These are phyloP conservation scores for Oryzias woworae DNA, from an alignment of 2,113 vertebrate species.

Conservation along the genomic window DNA sequence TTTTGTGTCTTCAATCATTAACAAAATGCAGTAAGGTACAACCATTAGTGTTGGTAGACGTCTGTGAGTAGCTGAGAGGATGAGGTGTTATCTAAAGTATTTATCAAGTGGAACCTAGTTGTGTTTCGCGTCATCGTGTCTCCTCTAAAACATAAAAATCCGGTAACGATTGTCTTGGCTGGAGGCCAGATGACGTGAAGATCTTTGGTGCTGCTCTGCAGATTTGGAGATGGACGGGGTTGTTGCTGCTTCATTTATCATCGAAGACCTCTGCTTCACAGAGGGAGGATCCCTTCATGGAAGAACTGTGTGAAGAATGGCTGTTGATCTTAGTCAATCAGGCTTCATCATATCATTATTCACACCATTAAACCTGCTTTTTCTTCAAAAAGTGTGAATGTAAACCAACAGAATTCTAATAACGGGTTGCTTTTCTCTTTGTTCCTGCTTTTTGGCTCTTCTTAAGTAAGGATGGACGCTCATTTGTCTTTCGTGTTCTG, in stretches of 20 bases:
- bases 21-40: too few relatives aligned
- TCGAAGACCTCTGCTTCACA: slow-evolving; percentile 2
- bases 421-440: slow-evolving; percentile 1
- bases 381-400: slow-evolving; percentile 69
- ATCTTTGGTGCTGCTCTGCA: slow-evolving; percentile 11
- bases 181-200: too few relatives aligned
- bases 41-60: slow-evolving; percentile 15
- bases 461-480: slow-evolving; percentile 13
- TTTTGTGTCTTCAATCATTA: too few relatives aligned
- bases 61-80: slow-evolving; percentile 20
- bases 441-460: slow-evolving; percentile 8
- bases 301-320: slow-evolving; percentile 9
- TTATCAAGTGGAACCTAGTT: too few relatives aligned
- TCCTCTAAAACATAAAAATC: too few relatives aligned
- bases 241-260: too few relatives aligned
- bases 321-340: slow-evolving; percentile 41
- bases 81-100: slow-evolving; percentile 10
- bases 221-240: not conserved
- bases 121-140: too few relatives aligned
- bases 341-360: slow-evolving; percentile 46
- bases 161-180: too few relatives aligned
- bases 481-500: slow-evolving; percentile 15
- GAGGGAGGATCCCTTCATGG: slow-evolving; percentile 6
- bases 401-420: slow-evolving; percentile 55
- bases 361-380: slow-evolving; percentile 5